Evolutionary conservation across 2,113 vertebrate species (phyloP).

Genomic region (Guaruba guarouba): DNA sequence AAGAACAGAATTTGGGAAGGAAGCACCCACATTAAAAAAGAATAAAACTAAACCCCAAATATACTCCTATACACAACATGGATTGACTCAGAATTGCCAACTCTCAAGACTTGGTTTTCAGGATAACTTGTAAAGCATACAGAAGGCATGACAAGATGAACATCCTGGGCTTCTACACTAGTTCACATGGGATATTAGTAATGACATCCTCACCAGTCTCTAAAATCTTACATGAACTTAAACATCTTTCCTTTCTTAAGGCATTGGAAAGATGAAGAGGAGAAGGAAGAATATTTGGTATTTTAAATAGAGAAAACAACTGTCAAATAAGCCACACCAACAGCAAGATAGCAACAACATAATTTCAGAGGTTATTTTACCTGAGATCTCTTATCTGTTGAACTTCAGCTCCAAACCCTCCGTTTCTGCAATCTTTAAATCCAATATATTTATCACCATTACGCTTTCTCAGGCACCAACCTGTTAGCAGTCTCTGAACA

Average conservation of each 20-base stretch:
- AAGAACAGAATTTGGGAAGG: not conserved
- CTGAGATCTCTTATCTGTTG: not conserved
- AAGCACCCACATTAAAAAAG: not conserved
- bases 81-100: not conserved
- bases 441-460: not conserved
- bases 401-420: not conserved
- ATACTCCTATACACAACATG: not conserved
- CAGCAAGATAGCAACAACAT: not conserved
- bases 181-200: not conserved
- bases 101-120: not conserved
- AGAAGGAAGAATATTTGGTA: not conserved
- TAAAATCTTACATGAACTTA: not conserved
- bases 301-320: not conserved
- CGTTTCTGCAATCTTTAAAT: not conserved
- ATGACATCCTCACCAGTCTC: fast-evolving
- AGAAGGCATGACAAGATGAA: not conserved
- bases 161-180: not conserved
- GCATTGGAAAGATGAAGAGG: not conserved
- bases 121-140: not conserved
- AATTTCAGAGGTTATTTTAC: not conserved
- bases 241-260: not conserved
- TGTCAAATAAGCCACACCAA: not conserved
- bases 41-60: not conserved
- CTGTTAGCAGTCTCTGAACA: not conserved
- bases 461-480: not conserved